Evolutionary conservation across 2,888 invertebrate species (phyloP), one percentile per base, ranked within the genome.

Genomic region (Chirona hameri): DNA sequence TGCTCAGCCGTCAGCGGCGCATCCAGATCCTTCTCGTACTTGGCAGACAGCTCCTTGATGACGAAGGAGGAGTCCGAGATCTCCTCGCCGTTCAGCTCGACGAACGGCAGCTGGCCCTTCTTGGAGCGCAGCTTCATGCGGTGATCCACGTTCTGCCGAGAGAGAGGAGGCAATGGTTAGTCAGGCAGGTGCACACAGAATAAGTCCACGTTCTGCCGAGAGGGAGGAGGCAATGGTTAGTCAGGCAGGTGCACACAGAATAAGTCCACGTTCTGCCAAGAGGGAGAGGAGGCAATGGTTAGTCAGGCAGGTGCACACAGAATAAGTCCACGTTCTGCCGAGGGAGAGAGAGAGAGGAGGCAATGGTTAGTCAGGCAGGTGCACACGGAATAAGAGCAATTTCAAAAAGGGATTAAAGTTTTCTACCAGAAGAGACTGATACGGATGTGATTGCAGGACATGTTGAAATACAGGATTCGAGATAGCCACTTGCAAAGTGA

Each of bases 31-130:
- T 94, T 94, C 86, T 91, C 92, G 88, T 93, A 95, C 87, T 93
- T 93, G 87, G 93, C 92, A 79, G 94, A 92, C 84, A 98, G 90
- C 87, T 96, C 95, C 87, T 95, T 94, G 87, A 98, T 93, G 87
- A 97, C 96, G 87, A 96, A 93, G 85, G 94, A 92, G 87, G 96
- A 96, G 89, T 98, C 98, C 81, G 96, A 94, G 85, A 97, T 93
- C 90, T 98, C 96, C 87, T 96, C 95, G 79, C 97, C 98, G 88
- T 98, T 98, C 84, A 98, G 88, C 89, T 98, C 97, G 86, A 98
- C 92, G 90, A 98, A 98, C 60, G 98, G 98, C 86, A 98, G 90
- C 88, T 95, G 95, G 81, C 97, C 97, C 88, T 97, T 97, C 91
- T 95, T 95, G 86, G 96, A 97, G 86, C 95, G 93, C 91, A 94